A percentile compares a stretch with the other conserved stretches of the same genome.
These are phyloP conservation scores for Halisarca cf. caerulea DNA, from an alignment of 37 sponge, comb jelly and placozoan species.

Conservation along the genomic window DNA sequence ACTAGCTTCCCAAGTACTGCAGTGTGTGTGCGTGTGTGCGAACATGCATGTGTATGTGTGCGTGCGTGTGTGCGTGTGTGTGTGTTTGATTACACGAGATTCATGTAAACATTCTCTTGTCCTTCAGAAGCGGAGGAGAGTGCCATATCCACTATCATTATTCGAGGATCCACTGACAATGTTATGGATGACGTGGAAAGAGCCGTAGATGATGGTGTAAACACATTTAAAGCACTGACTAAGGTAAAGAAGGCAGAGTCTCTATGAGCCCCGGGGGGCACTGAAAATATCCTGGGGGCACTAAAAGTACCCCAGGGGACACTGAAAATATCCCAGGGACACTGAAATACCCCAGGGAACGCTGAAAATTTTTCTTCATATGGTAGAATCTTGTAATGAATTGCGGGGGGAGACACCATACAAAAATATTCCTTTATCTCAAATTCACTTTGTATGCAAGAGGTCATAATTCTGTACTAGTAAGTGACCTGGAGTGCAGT, in stretches of 20 bases:
- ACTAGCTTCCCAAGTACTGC: no score
- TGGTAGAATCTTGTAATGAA: no score
- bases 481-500: no score
- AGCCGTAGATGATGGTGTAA: constrained; percentile 92
- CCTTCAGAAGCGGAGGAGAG: constrained; percentile 60
- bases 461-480: no score
- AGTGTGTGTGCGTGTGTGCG: neutral
- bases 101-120: neutral
- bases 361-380: neutral
- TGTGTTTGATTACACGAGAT: neutral
- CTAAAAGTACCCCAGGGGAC: no score
- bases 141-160: constrained; percentile 82
- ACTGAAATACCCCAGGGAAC: no score
- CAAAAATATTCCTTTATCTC: no score
- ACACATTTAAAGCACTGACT: constrained; percentile 91
- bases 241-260: constrained; percentile 22
- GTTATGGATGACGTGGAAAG: constrained; percentile 98
- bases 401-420: no score
- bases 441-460: no score
- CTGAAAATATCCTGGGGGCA: neutral
- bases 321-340: no score
- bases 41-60: neutral
- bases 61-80: neutral
- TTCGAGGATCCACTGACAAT: constrained; percentile 91
- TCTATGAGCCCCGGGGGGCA: neutral